Base-by-base conservation (phyloP, 2,888 invertebrate genomes). In the Alsophila aescularia region DNA sequence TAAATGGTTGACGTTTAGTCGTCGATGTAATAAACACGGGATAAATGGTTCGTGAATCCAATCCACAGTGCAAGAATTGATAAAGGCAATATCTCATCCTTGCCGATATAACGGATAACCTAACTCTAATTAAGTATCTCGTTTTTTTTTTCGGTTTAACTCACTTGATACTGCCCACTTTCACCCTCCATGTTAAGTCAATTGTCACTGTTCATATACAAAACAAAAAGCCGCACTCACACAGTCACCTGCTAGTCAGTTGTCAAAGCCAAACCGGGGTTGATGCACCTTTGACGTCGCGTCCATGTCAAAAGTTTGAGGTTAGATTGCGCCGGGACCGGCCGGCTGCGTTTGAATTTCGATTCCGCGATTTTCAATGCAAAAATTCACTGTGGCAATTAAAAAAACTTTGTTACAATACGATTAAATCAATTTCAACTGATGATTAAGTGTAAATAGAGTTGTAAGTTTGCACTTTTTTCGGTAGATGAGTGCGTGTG, bases 401-500 rank as follows among this genome's bases (percentile, higher is more conserved):
- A 31, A 27, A 34, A 24, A 45, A 39, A 45, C 8, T 15, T 42
- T 0, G 37, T 18, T 36, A 29, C 29, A 18, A 6, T 16, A 16
- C 24, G 9, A 15, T 12, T 9, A 10, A 24, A 8, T 24, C 24
- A 24, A 15, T 8, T 31, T 42, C 15, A 40, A 39, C 39, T 48
- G 12, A 36, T 41, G n/a, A 49, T 14, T 54, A 21, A 34, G 16
- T 13, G 16, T 41, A 34, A 40, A 7, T 8, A 24, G 24, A 24
- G 32, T 41, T 29, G 31, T 7, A 18, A 29, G 36, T 55, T 52
- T 52, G 41, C 36, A 44, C 52, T 49, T 68, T 72, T 72, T 74
- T 78, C 75, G 78, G 78, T 72, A 75, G 80, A 82, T 84, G 77
- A 75, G 83, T 81, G 90, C 91, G 91, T 91, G 88, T 90, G 83